phyloP scores from a whole-genome alignment of 1,140 invertebrate genomes.

The Potamilus streckersoni region DNA sequence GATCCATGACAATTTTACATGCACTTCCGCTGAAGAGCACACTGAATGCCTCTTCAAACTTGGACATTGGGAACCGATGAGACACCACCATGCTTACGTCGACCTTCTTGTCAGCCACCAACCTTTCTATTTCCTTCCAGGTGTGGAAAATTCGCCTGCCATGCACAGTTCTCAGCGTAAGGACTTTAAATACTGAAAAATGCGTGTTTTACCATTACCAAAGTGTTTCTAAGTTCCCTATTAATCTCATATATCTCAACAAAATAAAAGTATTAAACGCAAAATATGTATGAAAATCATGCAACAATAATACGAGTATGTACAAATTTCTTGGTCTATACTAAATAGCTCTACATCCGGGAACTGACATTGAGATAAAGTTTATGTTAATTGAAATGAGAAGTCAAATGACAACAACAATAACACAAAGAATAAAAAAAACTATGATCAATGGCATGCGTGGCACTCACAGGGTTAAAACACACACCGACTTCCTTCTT shows the following conservation, averaged over 20 bases:
- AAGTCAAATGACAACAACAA: no score
- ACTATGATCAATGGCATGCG: no score
- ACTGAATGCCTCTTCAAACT: slow-evolving; percentile 58
- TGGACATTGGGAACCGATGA: slow-evolving; percentile 55
- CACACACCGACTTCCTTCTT: no score
- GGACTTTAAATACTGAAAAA: slow-evolving; percentile 55
- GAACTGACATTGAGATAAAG: not conserved
- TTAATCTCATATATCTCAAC: not conserved
- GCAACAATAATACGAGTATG: not conserved
- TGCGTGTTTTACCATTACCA: no score
- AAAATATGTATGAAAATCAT: not conserved
- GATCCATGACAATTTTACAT: slow-evolving; percentile 60
- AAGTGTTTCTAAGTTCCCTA: not conserved
- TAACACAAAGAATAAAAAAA: no score
- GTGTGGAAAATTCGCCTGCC: slow-evolving; percentile 59
- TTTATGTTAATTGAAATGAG: not conserved
- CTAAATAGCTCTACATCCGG: not conserved
- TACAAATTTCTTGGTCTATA: not conserved
- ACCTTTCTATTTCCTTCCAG: slow-evolving; percentile 49
- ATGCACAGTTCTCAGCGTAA: slow-evolving; percentile 57
- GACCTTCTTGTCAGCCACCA: slow-evolving; percentile 48
- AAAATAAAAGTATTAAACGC: not conserved
- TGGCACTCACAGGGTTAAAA: no score
- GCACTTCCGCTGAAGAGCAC: slow-evolving; percentile 52
- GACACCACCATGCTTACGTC: slow-evolving; percentile 53